phyloP scores from a whole-genome alignment of 1,140 invertebrate genomes.

The Drosophila lini region DNA sequence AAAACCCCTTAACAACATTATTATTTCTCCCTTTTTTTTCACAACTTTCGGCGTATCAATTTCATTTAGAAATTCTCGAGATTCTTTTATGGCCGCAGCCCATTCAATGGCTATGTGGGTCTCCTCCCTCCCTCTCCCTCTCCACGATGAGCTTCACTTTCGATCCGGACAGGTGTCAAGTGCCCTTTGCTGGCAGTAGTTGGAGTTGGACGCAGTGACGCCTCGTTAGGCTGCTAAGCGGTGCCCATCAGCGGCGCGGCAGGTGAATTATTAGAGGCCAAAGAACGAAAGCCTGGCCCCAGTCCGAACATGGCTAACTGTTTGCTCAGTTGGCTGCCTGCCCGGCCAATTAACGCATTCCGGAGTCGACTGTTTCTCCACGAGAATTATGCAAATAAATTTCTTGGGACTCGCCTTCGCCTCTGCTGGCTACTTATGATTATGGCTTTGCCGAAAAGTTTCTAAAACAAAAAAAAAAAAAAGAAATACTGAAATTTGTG shows the following conservation, averaged over 20 bases:
- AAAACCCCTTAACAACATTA: slow-evolving; percentile 1
- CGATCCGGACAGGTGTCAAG: slow-evolving; percentile 38
- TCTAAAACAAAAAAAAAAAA: slow-evolving; percentile 12
- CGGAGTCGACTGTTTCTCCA: slow-evolving; percentile 32
- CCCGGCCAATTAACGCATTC: slow-evolving; percentile 75
- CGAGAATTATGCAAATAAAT: slow-evolving; percentile 67
- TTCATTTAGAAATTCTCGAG: slow-evolving; percentile 68
- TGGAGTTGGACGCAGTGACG: slow-evolving; percentile 51
- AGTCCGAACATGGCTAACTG: slow-evolving; percentile 35
- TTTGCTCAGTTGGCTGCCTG: slow-evolving; percentile 66
- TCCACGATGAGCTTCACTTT: slow-evolving; percentile 5
- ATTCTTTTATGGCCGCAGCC: slow-evolving; percentile 48
- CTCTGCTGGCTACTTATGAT: slow-evolving; percentile 47
- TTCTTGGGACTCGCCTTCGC: slow-evolving; percentile 18
- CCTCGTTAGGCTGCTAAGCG: slow-evolving; percentile 72
- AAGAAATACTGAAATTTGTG: slow-evolving; percentile 37
- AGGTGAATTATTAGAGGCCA: slow-evolving; percentile 63
- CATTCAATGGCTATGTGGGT: slow-evolving; percentile 40
- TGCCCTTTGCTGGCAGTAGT: slow-evolving; percentile 19
- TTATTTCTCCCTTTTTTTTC: slow-evolving; percentile 2
- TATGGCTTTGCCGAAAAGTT: slow-evolving; percentile 61
- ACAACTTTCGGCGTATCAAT: slow-evolving; percentile 63
- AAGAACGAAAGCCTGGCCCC: slow-evolving; percentile 11
- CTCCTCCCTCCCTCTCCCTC: slow-evolving; percentile 1
- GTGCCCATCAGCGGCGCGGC: slow-evolving; percentile 54